These are phyloP conservation scores for Mechanitis messenoides DNA, from an alignment of 2,888 invertebrate genomes.

Conservation along the genomic window DNA sequence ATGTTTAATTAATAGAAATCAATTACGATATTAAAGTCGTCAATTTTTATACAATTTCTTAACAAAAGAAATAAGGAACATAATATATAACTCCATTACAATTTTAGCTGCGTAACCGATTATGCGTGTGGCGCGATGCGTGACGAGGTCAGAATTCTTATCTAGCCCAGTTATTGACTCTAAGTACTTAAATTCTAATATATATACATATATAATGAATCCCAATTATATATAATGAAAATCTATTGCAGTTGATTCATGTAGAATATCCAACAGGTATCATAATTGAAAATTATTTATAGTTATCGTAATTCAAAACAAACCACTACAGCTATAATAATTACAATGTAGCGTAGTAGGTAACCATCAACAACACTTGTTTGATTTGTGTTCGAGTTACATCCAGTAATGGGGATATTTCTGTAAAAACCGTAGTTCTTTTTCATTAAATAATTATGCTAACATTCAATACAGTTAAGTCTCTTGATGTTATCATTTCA, in stretches of 20 bases:
- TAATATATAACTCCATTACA: slow-evolving; percentile 9
- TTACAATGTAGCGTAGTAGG: neutral
- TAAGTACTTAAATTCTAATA: neutral
- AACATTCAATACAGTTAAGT: slow-evolving; percentile 19
- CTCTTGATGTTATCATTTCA: slow-evolving; percentile 22
- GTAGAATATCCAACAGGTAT: neutral
- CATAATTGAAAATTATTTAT: too few species aligned
- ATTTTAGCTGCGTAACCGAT: slow-evolving; percentile 11
- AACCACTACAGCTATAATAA: too few species aligned
- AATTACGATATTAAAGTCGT: neutral
- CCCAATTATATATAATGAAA: too few species aligned
- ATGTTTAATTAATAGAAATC: neutral
- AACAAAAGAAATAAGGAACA: slow-evolving; percentile 13
- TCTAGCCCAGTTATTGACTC: slow-evolving; percentile 4
- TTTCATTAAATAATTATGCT: slow-evolving; percentile 25
- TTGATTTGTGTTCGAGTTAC: too few species aligned
- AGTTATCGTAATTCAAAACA: too few species aligned
- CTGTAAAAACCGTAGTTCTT: neutral
- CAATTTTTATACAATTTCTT: slow-evolving; percentile 6
- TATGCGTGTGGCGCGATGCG: slow-evolving; percentile 7
- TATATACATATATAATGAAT: neutral
- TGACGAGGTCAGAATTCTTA: slow-evolving; percentile 16
- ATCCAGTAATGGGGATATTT: neutral
- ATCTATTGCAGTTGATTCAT: too few species aligned
- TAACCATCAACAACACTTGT: too few species aligned